Base-by-base conservation (phyloP, 1,140 invertebrate species). In the Brachionus asplanchnoidis region DNA sequence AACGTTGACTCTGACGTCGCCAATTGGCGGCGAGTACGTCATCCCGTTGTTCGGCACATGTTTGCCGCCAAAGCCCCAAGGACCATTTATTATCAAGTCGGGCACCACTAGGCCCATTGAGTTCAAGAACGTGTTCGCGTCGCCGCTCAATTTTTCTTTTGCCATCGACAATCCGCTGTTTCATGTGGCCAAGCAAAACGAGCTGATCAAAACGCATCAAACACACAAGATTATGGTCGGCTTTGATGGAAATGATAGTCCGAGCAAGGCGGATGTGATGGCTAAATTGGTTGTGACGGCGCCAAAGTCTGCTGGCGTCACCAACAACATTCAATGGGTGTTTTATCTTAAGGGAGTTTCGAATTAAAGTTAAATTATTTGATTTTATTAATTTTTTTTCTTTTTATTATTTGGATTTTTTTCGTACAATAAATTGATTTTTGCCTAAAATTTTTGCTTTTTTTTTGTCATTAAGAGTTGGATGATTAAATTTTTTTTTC, bases 111-210 rank as follows among this genome's bases (percentile, higher is more conserved):
- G 87, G 7, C 85, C 87, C 11, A 89, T 90, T 79, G 86, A 87
- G 28, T 90, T 90, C 86, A 87, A 88, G 36, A 90, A 90, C 85
- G 87, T 89, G 17, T 90, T 90, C 84, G 66, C 84, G n/a, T 86
- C 85, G 23, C 85, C 87, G 26, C 89, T 89, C 75, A 88, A 86
- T 17, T 90, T 89, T 87, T 60, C 75, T 2, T 86, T 86, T 32
- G 88, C 89, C 86, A 89, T 90, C 4, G 89, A 90, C 85, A 90
- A 90, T 85, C 88, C 88, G 11, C 83, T 87, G 7, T 90, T 90
- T 86, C 87, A 89, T 85, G 79, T 90, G 7, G 86, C 88, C 23
- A 90, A 90, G 84, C 86, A 87, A 75, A 87, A 86, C 44, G 89
- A 90, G 78, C 87, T 87, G 42, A 88, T 90, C 65, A 86, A 89